Percentiles rank a stretch among this genome's conserved stretches.
phyloP scores from a whole-genome alignment of 2,888 invertebrate genomes.

The Cheilosia vulpina region DNA sequence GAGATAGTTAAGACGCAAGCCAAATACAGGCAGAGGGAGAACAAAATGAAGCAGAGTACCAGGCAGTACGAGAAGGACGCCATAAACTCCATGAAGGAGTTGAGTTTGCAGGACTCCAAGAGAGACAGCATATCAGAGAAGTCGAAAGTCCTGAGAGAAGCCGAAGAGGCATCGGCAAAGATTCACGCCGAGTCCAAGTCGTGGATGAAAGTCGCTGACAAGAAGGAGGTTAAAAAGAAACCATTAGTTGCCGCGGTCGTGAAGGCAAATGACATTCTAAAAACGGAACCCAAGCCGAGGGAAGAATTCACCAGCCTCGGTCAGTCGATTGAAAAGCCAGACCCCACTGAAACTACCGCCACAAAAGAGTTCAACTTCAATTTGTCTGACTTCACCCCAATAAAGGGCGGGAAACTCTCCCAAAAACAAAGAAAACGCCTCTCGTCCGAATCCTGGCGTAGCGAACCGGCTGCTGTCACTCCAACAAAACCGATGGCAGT shows the following conservation, averaged over 20 bases:
- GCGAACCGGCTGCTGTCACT: constrained; percentile 23
- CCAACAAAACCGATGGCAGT: constrained; percentile 76
- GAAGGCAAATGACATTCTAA: constrained; percentile 83
- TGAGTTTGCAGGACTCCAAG: constrained; percentile 77
- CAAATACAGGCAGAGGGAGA: constrained; percentile 78
- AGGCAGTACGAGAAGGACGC: constrained; percentile 82
- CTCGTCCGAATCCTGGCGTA: constrained; percentile 82
- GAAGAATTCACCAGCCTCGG: constrained; percentile 83
- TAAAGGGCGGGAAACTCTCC: constrained; percentile 83
- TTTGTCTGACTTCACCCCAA: constrained; percentile 79
- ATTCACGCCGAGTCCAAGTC: constrained; percentile 78
- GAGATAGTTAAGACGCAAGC: constrained; percentile 61
- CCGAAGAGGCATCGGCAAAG: constrained; percentile 66
- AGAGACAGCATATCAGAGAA: constrained; percentile 35
- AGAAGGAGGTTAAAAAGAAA: constrained; percentile 84
- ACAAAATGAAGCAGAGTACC: constrained; percentile 78
- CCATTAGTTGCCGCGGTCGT: constrained; percentile 76
- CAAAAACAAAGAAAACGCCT: constrained; percentile 86
- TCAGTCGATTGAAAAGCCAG: constrained; percentile 47
- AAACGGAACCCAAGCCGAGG: constrained; percentile 84
- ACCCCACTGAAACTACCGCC: constrained; percentile 62
- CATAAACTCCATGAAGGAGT: constrained; percentile 81
- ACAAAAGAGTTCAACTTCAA: constrained; percentile 78
- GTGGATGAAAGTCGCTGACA: constrained; percentile 83
- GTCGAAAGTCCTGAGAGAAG: constrained; percentile 65